Conservation (phyloP, 2,113 vertebrate genomes). For the Syngnathus floridae region DNA sequence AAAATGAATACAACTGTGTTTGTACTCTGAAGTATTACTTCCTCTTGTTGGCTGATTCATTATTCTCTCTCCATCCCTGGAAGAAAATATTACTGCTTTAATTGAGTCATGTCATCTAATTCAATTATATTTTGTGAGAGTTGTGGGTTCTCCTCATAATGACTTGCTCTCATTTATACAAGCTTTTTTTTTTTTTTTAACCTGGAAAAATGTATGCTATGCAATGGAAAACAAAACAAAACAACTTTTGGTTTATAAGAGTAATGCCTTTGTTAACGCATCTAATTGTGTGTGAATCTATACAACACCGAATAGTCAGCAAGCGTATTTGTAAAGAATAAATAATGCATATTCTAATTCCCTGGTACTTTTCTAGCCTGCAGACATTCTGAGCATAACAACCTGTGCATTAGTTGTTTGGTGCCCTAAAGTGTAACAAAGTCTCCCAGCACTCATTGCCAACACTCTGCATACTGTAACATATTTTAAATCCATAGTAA, state of each 20-base stretch:
- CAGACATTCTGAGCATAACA: slow-evolving; percentile 13
- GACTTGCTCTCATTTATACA: neutral
- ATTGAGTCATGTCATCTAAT: slow-evolving; percentile 17
- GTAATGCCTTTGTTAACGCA: neutral
- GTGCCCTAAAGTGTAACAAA: slow-evolving; percentile 17
- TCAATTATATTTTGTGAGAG: neutral
- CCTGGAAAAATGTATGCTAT: neutral
- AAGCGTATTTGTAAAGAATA: neutral
- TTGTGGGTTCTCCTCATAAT: neutral
- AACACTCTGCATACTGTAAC: slow-evolving; percentile 18
- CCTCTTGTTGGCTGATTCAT: slow-evolving; percentile 17
- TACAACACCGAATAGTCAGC: neutral
- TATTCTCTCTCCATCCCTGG: slow-evolving; percentile 18
- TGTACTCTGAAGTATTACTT: slow-evolving; percentile 27
- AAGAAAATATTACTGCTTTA: slow-evolving; percentile 19
- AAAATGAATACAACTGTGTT: slow-evolving; percentile 25
- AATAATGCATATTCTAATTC: slow-evolving; percentile 1
- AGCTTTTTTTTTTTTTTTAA: neutral
- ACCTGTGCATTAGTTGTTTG: slow-evolving; percentile 3
- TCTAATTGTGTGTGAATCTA: neutral
- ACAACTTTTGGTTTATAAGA: neutral
- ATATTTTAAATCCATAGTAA: slow-evolving; percentile 18
- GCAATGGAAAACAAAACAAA: neutral
- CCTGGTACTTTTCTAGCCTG: slow-evolving; percentile 2
- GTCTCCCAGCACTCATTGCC: slow-evolving; percentile 15